Base-by-base conservation (phyloP, 2,888 invertebrate species). In the Eugnorisma glareosa region DNA sequence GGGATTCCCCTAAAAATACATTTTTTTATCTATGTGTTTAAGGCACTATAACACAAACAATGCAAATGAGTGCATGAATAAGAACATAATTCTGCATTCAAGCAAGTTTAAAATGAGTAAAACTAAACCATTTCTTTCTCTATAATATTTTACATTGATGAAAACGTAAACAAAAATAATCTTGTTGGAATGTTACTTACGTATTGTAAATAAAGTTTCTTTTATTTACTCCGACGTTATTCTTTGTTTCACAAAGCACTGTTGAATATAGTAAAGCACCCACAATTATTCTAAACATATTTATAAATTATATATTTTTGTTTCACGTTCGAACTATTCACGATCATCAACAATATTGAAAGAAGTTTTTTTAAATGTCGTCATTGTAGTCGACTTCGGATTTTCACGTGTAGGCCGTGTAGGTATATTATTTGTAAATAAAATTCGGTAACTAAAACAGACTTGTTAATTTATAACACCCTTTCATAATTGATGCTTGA, bases 171-270 rank as follows among this genome's bases (percentile, higher is more conserved):
- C 66, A 82, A 78, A 66, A 61, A 73, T 67, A 72, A 35, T 72
- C 61, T 31, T 28, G 0, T 24, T 51, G 10, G 15, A 78, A 54
- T 43, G 4, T 61, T 61, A 93, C 95, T 93, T 91, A 95, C 95
- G 84, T 91, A 70, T 92, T 88, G 76, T 94, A 94, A 82, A 94
- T 87, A 90, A 95, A 95, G 28, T 87, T 90, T 84, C 92, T 94
- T 66, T 90, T 89, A 31, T 82, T 86, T 15, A 21, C 43, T 66
- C 2, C 70, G 61, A 40, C 69, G 37, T 59, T 84, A 35, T 64
- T 67, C 48, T 82, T 69, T 18, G n/a, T 66, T 51, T 66, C 69
- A 80, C 83, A 79, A 31, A 85, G 69, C 69, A 83, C 88, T 74
- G 75, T 75, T 57, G 80, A 64, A 1, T 89, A 64, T 37, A 84